Base-by-base conservation (phyloP, 1,140 invertebrate species). In the Batillaria attramentaria region DNA sequence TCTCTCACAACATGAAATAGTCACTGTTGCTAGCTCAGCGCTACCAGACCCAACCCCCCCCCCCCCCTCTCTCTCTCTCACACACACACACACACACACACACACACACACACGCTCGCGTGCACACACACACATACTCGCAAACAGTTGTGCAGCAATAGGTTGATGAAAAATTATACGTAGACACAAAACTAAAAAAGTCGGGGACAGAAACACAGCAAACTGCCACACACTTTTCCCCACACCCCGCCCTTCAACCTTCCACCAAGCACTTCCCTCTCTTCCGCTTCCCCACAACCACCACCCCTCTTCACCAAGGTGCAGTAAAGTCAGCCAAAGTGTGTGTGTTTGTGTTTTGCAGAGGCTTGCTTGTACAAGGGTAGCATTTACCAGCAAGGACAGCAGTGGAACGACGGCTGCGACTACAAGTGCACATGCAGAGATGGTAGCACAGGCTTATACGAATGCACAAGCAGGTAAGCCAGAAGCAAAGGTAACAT, bases 361-460 rank as follows among this genome's bases (percentile, higher is more conserved):
- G 84, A 79, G 54, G 75, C 79, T 66, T 85, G 84, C 62, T 62
- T 82, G 16, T 85, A 85, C 78, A 81, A 75, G n/a, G 77, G 79
- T 6, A 74, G 60, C n/a, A 57, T 68, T 24, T 80, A 84, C 65
- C 62, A 66, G 42, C 82, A 85, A 41, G 84, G 84, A 3, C 50
- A 80, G 33, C 80, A 46, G 37, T 85, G 84, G 84, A 78, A 81
- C 28, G 84, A 84, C 72, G 84, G 84, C 18, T 85, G 84, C 78
- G 75, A 78, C 28, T 81, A 80, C 54, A 79, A 41, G 50, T 85
- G 84, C 77, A 76, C 72, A 50, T 85, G 82, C 73, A 60, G 79
- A 24, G 74, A 85, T 75, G 80, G 78, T 39, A 78, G 60, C 31
- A 54, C 46, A 3, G 81, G 81, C 50, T 50, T 69, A 33, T 85